phyloP scores from a whole-genome alignment of 1,140 invertebrate genomes.

The Heliconius congener region DNA sequence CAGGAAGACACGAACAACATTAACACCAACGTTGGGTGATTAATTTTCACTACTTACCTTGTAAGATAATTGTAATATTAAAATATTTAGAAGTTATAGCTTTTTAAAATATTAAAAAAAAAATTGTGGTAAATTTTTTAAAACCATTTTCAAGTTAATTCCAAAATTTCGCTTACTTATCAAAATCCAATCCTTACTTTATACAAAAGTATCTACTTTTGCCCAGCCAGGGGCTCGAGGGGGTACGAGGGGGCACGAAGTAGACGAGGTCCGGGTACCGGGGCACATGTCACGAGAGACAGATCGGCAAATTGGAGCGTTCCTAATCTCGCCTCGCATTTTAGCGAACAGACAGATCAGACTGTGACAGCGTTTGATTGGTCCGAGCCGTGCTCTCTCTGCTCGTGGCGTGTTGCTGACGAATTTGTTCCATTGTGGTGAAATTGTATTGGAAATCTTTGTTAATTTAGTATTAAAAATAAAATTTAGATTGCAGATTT shows the following conservation, averaged over 20 bases:
- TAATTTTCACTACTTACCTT: too few relatives aligned
- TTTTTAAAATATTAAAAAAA: too few relatives aligned
- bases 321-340: slow-evolving; percentile 20
- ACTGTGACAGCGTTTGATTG: slow-evolving; percentile 26
- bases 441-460: not conserved
- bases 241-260: not conserved
- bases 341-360: slow-evolving; percentile 22
- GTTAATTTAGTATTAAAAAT: not conserved
- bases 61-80: too few relatives aligned
- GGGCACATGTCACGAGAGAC: slow-evolving; percentile 7
- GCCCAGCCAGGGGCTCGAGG: not conserved
- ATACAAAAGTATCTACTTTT: not conserved
- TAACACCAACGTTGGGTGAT: too few relatives aligned
- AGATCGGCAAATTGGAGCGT: slow-evolving; percentile 20
- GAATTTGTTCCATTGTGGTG: not conserved
- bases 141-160: not conserved
- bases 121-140: too few relatives aligned
- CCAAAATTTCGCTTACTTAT: not conserved
- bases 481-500: too few relatives aligned
- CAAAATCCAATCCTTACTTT: not conserved
- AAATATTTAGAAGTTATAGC: too few relatives aligned
- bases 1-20: too few relatives aligned
- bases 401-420: not conserved
- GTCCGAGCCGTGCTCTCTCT: not conserved
- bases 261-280: not conserved